Base-by-base conservation (phyloP, 2,797 vertebrate species). In the Pipistrellus nathusii region DNA sequence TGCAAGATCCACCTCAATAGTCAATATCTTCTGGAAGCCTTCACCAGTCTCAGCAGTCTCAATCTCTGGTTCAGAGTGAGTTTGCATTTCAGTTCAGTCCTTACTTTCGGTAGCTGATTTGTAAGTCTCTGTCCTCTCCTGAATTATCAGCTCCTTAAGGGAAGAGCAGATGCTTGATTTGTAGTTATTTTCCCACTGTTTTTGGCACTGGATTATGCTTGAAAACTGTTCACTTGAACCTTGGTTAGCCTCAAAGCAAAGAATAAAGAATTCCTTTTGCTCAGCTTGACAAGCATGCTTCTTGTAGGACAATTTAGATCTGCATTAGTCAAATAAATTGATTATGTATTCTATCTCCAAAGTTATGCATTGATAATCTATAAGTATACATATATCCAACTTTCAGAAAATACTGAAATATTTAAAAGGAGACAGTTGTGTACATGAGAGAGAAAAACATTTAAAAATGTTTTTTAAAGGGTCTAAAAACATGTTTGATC, bases 261-360 rank as follows among this genome's bases (percentile, higher is more conserved):
- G 51, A 71, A 82, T 23, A 84, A 32, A 66, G 46, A 48, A 93
- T 76, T 53, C 51, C 86, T 41, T 90, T 92, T 92, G 62, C 30
- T 96, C 64, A 88, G 23, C 9, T 62, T 73, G 57, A 57, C 17
- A 32, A 64, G 18, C 8, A 53, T 9, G 5, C 6, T 62, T 93
- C 69, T 62, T 1, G 6, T 71, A 73, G 41, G 71, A 93, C 20
- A 55, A 68, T 51, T 72, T 73, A 82, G n/a, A 20, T 71, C 51
- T 85, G 18, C 55, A 13, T 27, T 6, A 76, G 17, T 66, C 89
- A 87, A 91, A 46, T 51, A 78, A 82, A 92, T 66, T 72, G 20
- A 35, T 76, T 72, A 53, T 82, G 30, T 32, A 71, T 23, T 72
- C 14, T 59, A 15, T 51, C 38, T 94, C 69, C 48, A 86, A 35